Base-by-base conservation (phyloP, 2,113 vertebrate genomes). In the Tonatia bakeri region DNA sequence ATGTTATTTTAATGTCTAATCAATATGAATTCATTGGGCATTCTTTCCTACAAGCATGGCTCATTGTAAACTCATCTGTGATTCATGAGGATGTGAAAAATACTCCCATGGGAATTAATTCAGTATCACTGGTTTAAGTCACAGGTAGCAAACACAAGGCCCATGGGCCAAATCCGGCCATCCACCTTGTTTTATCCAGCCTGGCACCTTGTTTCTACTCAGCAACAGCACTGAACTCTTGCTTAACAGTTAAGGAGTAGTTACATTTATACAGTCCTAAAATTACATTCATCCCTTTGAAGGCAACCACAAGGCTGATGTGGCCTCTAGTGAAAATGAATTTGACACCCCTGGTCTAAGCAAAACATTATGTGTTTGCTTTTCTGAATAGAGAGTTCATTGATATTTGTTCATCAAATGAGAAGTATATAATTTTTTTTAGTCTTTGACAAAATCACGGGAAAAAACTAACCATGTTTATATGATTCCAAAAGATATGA, bases 21-120 rank as follows among this genome's bases (percentile, higher is more conserved):
- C 98, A 98, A 98, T 98, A 98, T 94, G 96, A 98, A 97, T 98
- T 98, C 95, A 98, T 98, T 98, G 98, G 80, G 97, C 98, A 97
- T 97, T 98, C 97, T 97, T 98, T 97, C 70, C 96, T 97, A 97
- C 87, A 97, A 98, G 96, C 97, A 96, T 82, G 61, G 96, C 97
- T 98, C 96, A 97, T 98, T 98, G 98, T 96, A 98, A 98, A 97
- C 95, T 98, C 97, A 98, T 98, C 94, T 85, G 88, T 98, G 98
- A 98, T 98, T 98, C 98, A 98, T 96, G 94, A 94, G 96, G 96
- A 97, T 97, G 90, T 98, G 38, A 97, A 98, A 98, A 85, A 77
- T 80, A 89, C 82, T 97, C 96, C 96, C 96, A 98, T 1, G 26
- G 95, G 97, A 98, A 94, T 97, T 98, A 98, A 98, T 98, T 98